A percentile compares a stretch with the other conserved stretches of the same genome.
phyloP scores from a whole-genome alignment of 2,113 vertebrate genomes.

The Archilochus colubris region DNA sequence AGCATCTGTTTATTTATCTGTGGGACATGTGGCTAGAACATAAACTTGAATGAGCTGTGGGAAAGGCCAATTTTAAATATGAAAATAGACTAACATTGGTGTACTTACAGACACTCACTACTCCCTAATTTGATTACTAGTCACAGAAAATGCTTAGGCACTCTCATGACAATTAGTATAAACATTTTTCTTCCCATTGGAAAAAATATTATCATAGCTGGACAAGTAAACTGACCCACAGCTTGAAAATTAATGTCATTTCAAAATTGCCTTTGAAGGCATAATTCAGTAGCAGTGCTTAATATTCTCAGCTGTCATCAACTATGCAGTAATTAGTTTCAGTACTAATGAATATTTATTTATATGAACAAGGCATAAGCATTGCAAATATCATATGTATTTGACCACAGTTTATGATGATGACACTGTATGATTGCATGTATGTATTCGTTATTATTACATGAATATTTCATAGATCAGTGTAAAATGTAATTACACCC shows the following conservation, averaged over 20 bases:
- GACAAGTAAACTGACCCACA: constrained; percentile 43
- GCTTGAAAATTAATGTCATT: constrained; percentile 28
- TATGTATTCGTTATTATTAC: constrained; percentile 37
- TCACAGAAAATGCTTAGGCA: constrained; percentile 40
- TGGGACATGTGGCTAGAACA: constrained; percentile 72
- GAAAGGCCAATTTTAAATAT: constrained; percentile 69
- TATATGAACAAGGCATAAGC: constrained; percentile 41
- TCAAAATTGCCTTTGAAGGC: constrained; percentile 37
- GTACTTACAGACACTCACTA: constrained; percentile 22
- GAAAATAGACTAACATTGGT: constrained; percentile 57
- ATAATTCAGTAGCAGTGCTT: not conserved
- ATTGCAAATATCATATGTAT: constrained; percentile 53
- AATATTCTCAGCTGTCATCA: constrained; percentile 46
- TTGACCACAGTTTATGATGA: constrained; percentile 57
- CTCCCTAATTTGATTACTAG: constrained; percentile 39
- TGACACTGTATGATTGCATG: constrained; percentile 51
- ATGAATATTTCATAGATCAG: constrained; percentile 66
- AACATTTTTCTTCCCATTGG: constrained; percentile 36
- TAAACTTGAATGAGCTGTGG: constrained; percentile 70
- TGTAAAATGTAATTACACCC: constrained; percentile 54
- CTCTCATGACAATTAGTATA: constrained; percentile 30
- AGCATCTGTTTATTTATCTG: constrained; percentile 74
- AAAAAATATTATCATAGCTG: constrained; percentile 48
- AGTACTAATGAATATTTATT: constrained; percentile 56
- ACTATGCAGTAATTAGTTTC: constrained; percentile 20